These are phyloP conservation scores for Leptinotarsa defecta DNA, from an alignment of 1,140 invertebrate species.

Conservation along the genomic window DNA sequence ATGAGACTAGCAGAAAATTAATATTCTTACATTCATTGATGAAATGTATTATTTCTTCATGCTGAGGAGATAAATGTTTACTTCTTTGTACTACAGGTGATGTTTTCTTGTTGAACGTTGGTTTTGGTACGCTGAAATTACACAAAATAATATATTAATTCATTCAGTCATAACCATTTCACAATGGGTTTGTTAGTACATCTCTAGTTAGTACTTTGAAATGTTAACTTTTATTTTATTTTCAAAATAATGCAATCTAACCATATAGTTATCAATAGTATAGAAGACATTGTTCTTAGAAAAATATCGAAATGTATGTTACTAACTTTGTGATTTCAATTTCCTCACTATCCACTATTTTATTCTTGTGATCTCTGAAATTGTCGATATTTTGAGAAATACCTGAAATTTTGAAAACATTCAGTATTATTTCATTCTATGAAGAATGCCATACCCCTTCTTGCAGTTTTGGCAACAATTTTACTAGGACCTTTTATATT, in stretches of 20 bases:
- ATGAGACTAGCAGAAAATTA: conserved; percentile 10
- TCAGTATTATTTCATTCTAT: conserved; percentile 1
- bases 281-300: conserved; percentile 29
- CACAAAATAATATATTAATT: neutral
- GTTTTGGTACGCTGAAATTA: conserved; percentile 56
- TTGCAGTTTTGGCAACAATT: conserved; percentile 79
- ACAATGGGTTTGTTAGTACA: too few species aligned
- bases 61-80: conserved; percentile 56
- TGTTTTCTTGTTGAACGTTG: conserved; percentile 58
- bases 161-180: neutral
- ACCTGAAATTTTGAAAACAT: conserved; percentile 49
- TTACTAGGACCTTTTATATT: conserved; percentile 85
- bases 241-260: too few species aligned
- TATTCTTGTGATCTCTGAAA: conserved; percentile 30
- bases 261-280: too few species aligned
- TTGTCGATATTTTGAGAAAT: conserved; percentile 59
- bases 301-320: neutral
- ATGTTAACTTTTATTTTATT: too few species aligned
- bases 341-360: conserved; percentile 24
- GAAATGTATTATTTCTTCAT: conserved; percentile 59
- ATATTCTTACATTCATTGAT: conserved; percentile 50
- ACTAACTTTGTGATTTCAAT: conserved; percentile 28
- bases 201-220: too few species aligned
- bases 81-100: conserved; percentile 48
- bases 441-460: conserved; percentile 65